Evolutionary conservation across 2,797 vertebrate species (phyloP), one percentile per base, ranked within the genome.

Genomic region (Macropodus opercularis): DNA sequence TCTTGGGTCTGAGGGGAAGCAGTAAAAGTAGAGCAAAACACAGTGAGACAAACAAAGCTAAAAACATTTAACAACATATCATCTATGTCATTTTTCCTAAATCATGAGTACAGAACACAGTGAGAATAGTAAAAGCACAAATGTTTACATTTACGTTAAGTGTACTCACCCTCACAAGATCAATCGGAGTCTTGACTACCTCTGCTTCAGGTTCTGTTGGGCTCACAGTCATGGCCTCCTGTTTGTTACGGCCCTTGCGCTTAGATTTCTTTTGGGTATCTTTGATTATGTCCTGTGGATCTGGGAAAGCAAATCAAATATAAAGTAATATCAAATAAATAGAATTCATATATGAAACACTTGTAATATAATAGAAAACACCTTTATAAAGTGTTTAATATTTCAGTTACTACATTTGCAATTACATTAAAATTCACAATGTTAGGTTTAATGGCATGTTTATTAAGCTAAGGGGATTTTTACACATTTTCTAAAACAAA

Each of bases 201-300:
- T 96, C 95, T 5, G 75, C 46, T 0, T 85, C 91, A 0, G 87
- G 61, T 0, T 92, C 92, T 3, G 75, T 68, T 78, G 92, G 93
- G 14, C 85, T 58, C 2, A 89, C 68, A 0, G 71, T 58, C 29
- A 80, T 24, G 0, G 78, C 19, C 71, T 98, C 97, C 81, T 94
- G 95, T 80, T 90, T 98, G 80, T 98, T 98, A 59, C 96, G 91
- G 6, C 97, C 97, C 80, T 99, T 99, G 5, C 95, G 92, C 32
- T 96, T 96, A 1, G 92, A 89, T 75, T 92, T 97, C 77, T 94
- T 98, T 13, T 91, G 90, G 12, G 89, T 90, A 50, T 99, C 96
- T 84, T 85, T 94, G 17, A 61, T 85, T 13, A 19, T 38, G 31
- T 96, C 94, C 3, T 31, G 76, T 51, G 69, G 49, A 42, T 95